Evolutionary conservation across 2,797 vertebrate species (phyloP).

Genomic region (Myioborus miniatus): DNA sequence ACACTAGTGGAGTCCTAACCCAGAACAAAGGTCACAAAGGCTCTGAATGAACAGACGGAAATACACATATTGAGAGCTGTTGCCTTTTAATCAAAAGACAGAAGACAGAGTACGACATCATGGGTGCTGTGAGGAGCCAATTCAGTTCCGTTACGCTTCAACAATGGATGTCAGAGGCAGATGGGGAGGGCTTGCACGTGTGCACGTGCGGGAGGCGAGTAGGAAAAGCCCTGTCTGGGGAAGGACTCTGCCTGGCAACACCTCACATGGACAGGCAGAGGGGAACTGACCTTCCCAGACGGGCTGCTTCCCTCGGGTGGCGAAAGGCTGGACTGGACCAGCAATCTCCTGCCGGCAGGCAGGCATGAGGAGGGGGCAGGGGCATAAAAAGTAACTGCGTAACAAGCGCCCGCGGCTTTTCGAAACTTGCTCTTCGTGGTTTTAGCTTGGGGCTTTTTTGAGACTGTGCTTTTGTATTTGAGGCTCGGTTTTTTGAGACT

Average conservation of each 20-base stretch:
- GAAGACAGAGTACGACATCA: neutral
- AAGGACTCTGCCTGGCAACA: neutral
- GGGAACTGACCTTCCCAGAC: no score
- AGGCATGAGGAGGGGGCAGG: neutral
- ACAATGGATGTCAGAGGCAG: no score
- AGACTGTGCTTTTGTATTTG: neutral
- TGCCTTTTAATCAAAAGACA: neutral
- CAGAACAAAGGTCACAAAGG: neutral
- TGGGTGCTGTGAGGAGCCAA: neutral
- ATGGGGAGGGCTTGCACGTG: neutral
- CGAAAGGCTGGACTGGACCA: neutral
- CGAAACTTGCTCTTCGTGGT: no score
- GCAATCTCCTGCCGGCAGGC: no score
- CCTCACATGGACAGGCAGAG: neutral
- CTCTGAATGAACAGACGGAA: neutral
- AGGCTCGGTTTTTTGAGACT: no score
- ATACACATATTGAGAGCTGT: neutral
- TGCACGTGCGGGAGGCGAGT: neutral
- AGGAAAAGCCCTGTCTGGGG: neutral
- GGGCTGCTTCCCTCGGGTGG: neutral
- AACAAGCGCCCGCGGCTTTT: rapidly evolving
- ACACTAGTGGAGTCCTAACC: no score
- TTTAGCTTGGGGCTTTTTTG: neutral
- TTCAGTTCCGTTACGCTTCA: neutral
- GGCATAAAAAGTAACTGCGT: no score